Base-by-base conservation (phyloP, 1,140 invertebrate genomes). In the Galleria mellonella region DNA sequence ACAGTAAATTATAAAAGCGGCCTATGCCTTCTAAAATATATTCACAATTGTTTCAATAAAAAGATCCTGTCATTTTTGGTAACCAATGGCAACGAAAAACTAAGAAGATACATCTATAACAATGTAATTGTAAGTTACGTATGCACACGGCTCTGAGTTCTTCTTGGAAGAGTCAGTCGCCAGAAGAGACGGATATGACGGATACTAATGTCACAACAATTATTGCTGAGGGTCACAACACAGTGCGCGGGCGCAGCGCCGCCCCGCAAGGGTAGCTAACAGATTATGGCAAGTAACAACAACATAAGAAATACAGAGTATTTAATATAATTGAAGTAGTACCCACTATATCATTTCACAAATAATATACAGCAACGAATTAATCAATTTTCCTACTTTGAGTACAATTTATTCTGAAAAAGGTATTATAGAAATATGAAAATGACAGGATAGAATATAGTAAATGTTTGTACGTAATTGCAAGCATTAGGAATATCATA, bases 41-140 rank as follows among this genome's bases (percentile, higher is more conserved):
- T 70, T 66, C 78, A 84, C 73, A 82, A 79, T 72, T 63, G 61
- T 78, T 72, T 82, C 55, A 74, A 70, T 78, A 77, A 71, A 77
- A 72, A 23, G 17, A 79, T 85, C 82, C 82, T 85, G 82, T 84
- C 76, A 81, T 81, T 83, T 84, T 83, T 85, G 81, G 81, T 85
- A 85, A 85, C 81, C 76, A 79, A 85, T 85, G 78, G 76, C 78
- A 82, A 77, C 73, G 72, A 72, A 67, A 81, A 81, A 68, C 70
- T 75, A 83, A 79, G 67, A 51, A 62, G 63, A 75, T 69, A 81
- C 72, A 77, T 58, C 74, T 69, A 78, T 48, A 60, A 37, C 46
- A 65, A 62, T 68, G 66, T 72, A 58, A 64, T 79, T 67, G 66
- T 65, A 71, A 77, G 69, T 84, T 84, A 83, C 81, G 76, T 84